Evolutionary conservation across 37 sponge, comb jelly and placozoan genomes (phyloP).

Genomic region (Ephydatia muelleri): DNA sequence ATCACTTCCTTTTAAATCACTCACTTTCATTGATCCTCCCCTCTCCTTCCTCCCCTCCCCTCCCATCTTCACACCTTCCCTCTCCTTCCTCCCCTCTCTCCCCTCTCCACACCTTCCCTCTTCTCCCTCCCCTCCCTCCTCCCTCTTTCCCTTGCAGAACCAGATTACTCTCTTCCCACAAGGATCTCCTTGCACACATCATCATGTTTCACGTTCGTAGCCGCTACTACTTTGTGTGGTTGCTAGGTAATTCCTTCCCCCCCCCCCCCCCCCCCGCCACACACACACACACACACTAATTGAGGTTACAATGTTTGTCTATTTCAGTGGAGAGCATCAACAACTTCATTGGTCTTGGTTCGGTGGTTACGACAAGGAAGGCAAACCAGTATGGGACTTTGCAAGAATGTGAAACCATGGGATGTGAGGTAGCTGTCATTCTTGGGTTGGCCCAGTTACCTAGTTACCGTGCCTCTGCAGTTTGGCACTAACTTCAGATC

Average conservation of each 20-base stretch:
- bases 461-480: too few relatives aligned
- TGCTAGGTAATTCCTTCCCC: constrained; percentile 32
- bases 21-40: too few relatives aligned
- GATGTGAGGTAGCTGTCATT: constrained; percentile 52
- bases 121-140: too few relatives aligned
- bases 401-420: constrained; percentile 22
- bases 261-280: background rate
- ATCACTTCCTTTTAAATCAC: too few relatives aligned
- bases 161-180: too few relatives aligned
- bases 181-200: too few relatives aligned
- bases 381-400: constrained; percentile 72
- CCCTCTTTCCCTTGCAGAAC: background rate
- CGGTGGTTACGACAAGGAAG: constrained; percentile 69
- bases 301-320: background rate
- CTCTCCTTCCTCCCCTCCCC: too few relatives aligned
- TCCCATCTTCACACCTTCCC: too few relatives aligned
- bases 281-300: too few relatives aligned
- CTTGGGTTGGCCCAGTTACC: background rate
- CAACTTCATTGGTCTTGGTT: constrained; percentile 81
- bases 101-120: too few relatives aligned
- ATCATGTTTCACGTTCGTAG: background rate
- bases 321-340: constrained; percentile 56
- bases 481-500: constrained; percentile 2
- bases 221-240: constrained; percentile 36
- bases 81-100: too few relatives aligned